Conservation (phyloP, 1,140 invertebrate species). For the Nilaparvata lugens region DNA sequence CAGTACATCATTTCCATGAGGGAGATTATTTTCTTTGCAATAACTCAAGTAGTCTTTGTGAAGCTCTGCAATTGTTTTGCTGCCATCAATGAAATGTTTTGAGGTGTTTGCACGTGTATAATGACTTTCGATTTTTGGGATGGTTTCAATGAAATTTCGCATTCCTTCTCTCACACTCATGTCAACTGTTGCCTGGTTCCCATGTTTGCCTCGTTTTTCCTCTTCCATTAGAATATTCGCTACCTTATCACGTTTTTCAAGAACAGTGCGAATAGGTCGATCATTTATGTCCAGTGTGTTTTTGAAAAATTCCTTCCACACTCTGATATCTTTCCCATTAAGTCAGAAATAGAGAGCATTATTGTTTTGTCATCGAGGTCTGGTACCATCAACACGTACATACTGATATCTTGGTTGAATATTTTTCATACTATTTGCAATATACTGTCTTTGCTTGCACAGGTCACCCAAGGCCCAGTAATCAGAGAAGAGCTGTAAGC, state of each 20-base stretch:
- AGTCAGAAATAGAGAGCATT: not conserved
- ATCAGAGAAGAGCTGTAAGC: not conserved
- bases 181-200: slow-evolving; percentile 1
- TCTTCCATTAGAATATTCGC: not conserved
- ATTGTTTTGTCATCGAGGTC: not conserved
- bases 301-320: slow-evolving; percentile 20
- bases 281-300: slow-evolving; percentile 19
- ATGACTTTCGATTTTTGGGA: slow-evolving; percentile 1
- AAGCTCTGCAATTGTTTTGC: slow-evolving; percentile 7
- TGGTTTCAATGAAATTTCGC: slow-evolving; percentile 11
- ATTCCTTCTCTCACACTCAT: slow-evolving; percentile 5
- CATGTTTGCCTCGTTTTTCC: slow-evolving; percentile 7
- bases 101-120: not conserved
- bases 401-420: not conserved
- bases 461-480: not conserved
- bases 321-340: not conserved
- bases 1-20: no score
- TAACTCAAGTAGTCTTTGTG: slow-evolving; percentile 5
- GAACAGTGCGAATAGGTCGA: slow-evolving; percentile 15
- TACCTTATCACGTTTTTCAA: slow-evolving; percentile 7
- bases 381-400: not conserved
- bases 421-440: not conserved
- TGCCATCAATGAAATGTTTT: not conserved
- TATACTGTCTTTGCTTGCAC: not conserved
- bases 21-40: not conserved